A percentile compares a stretch with the other conserved stretches of the same genome.
These are phyloP conservation scores for Stichopus chloronotus DNA, from an alignment of 35 echinoderm and acorn worm genomes.

Conservation along the genomic window DNA sequence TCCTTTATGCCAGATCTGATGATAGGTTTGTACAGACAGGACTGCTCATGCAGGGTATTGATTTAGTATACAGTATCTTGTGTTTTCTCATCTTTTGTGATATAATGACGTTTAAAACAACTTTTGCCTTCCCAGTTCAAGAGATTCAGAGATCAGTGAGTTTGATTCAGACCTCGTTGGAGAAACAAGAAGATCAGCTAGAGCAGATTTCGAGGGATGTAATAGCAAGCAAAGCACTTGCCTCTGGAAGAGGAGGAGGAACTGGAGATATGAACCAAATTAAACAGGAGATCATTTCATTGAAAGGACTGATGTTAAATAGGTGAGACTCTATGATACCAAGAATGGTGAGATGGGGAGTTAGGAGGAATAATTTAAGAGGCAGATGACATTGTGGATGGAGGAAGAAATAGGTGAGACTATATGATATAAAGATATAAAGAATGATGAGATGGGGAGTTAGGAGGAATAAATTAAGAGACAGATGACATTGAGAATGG, in stretches of 20 bases:
- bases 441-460: background rate
- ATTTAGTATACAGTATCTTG: too few relatives aligned
- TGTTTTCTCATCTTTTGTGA: too few relatives aligned
- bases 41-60: too few relatives aligned
- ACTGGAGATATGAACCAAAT: slow-evolving; percentile 25
- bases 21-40: too few relatives aligned
- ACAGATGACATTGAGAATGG: background rate
- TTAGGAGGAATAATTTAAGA: background rate
- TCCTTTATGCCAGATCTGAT: too few relatives aligned
- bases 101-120: too few relatives aligned
- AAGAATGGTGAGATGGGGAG: background rate
- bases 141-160: slow-evolving; percentile 56
- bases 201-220: slow-evolving; percentile 53
- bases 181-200: slow-evolving; percentile 41
- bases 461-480: background rate
- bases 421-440: background rate
- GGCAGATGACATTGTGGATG: background rate
- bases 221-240: background rate
- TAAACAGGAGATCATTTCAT: slow-evolving; percentile 40
- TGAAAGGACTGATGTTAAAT: slow-evolving; percentile 49
- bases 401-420: slow-evolving; percentile 2
- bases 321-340: background rate
- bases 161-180: slow-evolving; percentile 10
- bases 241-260: background rate
- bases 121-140: slow-evolving; percentile 14